Percentiles rank a stretch among this genome's conserved stretches.
These are phyloP conservation scores for Sabatieria punctata DNA, from an alignment of 2,888 invertebrate species.

Conservation along the genomic window DNA sequence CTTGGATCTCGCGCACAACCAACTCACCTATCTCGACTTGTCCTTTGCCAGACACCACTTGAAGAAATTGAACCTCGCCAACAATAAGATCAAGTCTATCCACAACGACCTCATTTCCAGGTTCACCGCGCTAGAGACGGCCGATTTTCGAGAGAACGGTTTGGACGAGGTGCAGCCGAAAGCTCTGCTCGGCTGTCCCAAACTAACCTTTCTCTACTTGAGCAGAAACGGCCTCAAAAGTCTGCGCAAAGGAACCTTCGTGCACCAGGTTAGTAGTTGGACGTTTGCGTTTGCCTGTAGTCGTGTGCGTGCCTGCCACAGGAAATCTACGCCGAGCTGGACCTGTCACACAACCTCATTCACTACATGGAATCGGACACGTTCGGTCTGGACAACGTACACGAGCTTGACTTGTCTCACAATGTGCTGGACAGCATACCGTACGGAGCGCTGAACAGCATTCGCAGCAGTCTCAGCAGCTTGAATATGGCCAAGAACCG, in stretches of 20 bases:
- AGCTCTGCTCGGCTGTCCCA: conserved; percentile 41
- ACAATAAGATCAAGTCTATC: conserved; percentile 6
- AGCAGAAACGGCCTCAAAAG: not conserved
- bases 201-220: not conserved
- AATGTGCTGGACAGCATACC: conserved; percentile 14
- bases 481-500: not conserved
- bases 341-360: conserved; percentile 40
- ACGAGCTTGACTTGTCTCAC: conserved; percentile 45
- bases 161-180: conserved; percentile 41
- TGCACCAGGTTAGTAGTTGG: not conserved
- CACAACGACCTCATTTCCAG: conserved; percentile 41
- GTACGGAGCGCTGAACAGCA: not conserved
- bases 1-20: conserved; percentile 68
- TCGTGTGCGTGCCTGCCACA: too few species aligned
- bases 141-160: conserved; percentile 42
- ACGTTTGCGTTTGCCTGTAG: too few species aligned
- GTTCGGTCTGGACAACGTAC: conserved; percentile 5
- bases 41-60: not conserved
- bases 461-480: not conserved
- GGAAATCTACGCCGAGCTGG: conserved; percentile 18
- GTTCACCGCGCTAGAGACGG: conserved; percentile 47
- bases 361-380: conserved; percentile 21
- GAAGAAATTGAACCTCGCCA: not conserved
- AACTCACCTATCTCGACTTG: conserved; percentile 26
- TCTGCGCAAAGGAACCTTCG: not conserved